Percentiles rank a stretch among this genome's conserved stretches.
Conservation (phyloP, 1,140 invertebrate genomes). For the Sipha flava region DNA sequence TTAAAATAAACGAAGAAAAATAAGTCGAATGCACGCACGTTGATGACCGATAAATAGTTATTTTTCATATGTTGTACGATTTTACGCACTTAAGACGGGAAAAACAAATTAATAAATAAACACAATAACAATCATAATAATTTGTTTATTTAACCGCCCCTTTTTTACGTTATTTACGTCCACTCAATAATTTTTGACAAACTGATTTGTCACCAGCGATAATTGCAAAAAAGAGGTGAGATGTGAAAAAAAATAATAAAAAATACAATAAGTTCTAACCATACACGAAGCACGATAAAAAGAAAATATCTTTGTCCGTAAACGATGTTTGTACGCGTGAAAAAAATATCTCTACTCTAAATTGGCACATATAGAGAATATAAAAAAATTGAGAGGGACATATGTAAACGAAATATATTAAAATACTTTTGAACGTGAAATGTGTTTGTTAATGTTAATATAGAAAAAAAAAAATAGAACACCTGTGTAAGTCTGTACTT, state of each 20-base stretch:
- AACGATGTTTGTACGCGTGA: slow-evolving; percentile 4
- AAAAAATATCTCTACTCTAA: neutral
- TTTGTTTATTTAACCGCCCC: neutral
- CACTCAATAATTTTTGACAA: neutral
- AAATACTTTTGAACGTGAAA: neutral
- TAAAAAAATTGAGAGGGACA: neutral
- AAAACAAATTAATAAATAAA: neutral
- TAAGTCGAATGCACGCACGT: neutral
- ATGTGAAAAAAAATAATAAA: neutral
- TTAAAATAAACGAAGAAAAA: neutral
- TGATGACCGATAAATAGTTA: neutral
- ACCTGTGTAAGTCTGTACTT: neutral
- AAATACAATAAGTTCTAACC: neutral
- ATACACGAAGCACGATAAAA: neutral
- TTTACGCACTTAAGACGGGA: neutral
- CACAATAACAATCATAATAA: neutral
- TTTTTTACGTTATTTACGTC: neutral
- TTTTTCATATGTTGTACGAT: neutral
- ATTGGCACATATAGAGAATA: neutral
- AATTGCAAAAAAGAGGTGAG: neutral
- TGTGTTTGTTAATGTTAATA: neutral
- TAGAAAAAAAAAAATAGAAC: neutral
- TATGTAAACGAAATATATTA: neutral
- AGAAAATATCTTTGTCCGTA: neutral
- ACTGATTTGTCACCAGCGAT: neutral